phyloP scores from a whole-genome alignment of 2,113 vertebrate genomes.

The Mionectes macconnelli region DNA sequence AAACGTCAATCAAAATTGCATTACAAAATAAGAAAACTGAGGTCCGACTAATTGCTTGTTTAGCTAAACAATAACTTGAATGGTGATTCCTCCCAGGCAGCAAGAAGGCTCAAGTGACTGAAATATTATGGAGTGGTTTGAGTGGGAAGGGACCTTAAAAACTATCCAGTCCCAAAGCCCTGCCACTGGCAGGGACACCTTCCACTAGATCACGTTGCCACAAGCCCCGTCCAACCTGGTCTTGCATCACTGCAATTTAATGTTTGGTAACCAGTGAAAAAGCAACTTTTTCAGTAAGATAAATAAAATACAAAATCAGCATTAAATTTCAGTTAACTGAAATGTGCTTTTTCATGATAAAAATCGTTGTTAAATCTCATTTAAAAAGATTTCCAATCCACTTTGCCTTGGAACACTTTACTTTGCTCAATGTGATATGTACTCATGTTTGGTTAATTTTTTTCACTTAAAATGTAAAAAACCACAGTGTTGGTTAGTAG shows the following conservation, averaged over 20 bases:
- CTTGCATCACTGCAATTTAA: background rate
- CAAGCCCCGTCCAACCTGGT: background rate
- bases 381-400: background rate
- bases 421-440: background rate
- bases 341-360: background rate
- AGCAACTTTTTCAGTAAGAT: background rate
- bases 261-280: background rate
- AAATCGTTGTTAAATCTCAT: background rate
- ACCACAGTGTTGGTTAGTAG: rapidly evolving
- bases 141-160: background rate
- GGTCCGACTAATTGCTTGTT: background rate
- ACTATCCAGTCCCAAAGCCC: background rate
- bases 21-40: background rate
- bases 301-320: background rate
- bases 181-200: background rate
- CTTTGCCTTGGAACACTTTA: background rate
- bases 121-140: background rate
- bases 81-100: background rate
- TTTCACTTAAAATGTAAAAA: background rate
- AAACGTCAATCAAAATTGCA: background rate
- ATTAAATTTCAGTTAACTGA: background rate
- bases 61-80: background rate
- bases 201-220: background rate
- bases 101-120: background rate
- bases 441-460: background rate